These are phyloP conservation scores for Mionectes macconnelli DNA, from an alignment of 2,113 vertebrate genomes.

Conservation along the genomic window DNA sequence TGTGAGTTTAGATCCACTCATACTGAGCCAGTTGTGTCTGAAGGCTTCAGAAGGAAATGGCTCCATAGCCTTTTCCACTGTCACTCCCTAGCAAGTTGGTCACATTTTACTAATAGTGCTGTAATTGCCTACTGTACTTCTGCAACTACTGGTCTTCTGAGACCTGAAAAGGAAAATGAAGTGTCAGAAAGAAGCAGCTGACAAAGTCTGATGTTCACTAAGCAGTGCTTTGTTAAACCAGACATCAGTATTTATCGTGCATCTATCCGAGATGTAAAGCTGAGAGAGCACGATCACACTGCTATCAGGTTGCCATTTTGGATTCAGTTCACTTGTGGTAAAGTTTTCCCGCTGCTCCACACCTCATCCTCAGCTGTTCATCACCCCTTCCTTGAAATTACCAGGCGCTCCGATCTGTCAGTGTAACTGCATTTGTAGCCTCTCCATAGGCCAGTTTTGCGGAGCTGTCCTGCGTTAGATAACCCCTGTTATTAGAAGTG, in stretches of 20 bases:
- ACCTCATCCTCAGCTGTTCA: not conserved
- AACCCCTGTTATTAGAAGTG: not conserved
- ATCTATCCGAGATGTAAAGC: not conserved
- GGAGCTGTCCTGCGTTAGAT: not conserved
- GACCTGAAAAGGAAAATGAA: not conserved
- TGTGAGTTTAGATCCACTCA: not conserved
- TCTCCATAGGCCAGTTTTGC: not conserved
- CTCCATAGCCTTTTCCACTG: not conserved
- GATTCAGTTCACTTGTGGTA: not conserved
- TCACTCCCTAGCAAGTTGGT: not conserved
- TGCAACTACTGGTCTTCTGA: not conserved
- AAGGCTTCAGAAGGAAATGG: not conserved
- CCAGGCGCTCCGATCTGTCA: not conserved
- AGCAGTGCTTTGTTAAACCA: not conserved
- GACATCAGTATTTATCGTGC: not conserved
- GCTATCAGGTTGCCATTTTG: not conserved
- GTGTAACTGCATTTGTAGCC: not conserved
- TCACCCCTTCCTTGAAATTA: not conserved
- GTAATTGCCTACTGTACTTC: not conserved
- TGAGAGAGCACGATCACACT: not conserved
- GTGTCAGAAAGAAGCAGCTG: not conserved
- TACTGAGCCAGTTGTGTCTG: not conserved
- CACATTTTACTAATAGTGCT: not conserved
- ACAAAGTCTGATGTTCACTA: not conserved
- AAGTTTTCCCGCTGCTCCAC: not conserved